phyloP scores from a whole-genome alignment of 2,888 invertebrate genomes.

The Lepidocyrtoides sp. region DNA sequence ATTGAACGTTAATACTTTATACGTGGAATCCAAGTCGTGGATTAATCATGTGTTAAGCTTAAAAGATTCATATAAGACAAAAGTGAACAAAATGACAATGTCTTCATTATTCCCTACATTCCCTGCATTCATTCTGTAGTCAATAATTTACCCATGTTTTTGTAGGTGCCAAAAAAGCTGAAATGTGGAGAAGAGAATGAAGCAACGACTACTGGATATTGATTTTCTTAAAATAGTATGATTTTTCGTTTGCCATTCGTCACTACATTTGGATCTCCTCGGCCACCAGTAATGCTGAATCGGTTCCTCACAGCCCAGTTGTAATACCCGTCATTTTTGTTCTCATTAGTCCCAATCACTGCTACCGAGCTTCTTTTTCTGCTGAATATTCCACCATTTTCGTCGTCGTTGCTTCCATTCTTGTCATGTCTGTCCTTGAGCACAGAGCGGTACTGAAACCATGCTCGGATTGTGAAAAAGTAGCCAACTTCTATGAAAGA shows the following conservation, averaged over 20 bases:
- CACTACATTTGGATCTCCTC: background rate
- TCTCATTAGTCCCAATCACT: background rate
- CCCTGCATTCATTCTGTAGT: too few relatives aligned
- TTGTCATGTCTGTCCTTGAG: background rate
- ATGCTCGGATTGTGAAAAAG: constrained; percentile 57
- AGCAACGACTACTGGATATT: too few relatives aligned
- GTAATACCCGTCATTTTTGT: background rate
- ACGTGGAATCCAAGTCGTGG: too few relatives aligned
- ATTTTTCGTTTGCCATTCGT: background rate
- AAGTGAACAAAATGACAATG: too few relatives aligned
- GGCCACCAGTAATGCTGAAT: background rate
- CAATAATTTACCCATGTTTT: too few relatives aligned
- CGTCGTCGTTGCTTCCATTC: background rate
- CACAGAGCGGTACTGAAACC: constrained; percentile 8
- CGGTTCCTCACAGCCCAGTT: constrained; percentile 19
- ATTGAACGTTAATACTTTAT: too few relatives aligned
- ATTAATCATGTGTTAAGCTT: too few relatives aligned
- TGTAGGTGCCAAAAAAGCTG: too few relatives aligned
- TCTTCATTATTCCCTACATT: background rate
- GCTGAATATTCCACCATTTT: background rate
- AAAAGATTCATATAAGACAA: too few relatives aligned
- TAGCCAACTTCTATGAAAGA: constrained; percentile 56
- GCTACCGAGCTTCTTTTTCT: background rate
- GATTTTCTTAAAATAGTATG: too few relatives aligned
- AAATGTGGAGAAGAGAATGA: too few relatives aligned